phyloP scores from a whole-genome alignment of 2,797 vertebrate genomes.

The Esox masquinongy region DNA sequence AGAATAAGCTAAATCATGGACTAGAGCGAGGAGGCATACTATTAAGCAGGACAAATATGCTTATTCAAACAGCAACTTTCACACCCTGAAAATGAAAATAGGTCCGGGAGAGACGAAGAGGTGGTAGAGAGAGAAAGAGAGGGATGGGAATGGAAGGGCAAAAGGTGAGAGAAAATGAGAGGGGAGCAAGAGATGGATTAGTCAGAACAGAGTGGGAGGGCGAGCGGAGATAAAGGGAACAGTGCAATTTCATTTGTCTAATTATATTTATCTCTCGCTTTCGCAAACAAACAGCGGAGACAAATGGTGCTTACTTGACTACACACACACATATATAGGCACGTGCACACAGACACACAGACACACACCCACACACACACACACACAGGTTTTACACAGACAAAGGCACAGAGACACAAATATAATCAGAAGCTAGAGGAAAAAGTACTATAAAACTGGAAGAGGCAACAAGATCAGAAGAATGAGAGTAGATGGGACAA shows the following conservation, averaged over 20 bases:
- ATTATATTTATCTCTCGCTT: conserved; percentile 72
- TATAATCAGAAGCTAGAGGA: conserved; percentile 7
- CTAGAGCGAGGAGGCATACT: conserved; percentile 68
- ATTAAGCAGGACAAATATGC: conserved; percentile 82
- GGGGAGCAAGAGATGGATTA: conserved; percentile 64
- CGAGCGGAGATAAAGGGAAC: conserved; percentile 62
- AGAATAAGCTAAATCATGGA: conserved; percentile 71
- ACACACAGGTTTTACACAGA: conserved; percentile 1
- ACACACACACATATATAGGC: conserved; percentile 9
- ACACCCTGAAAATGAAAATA: conserved; percentile 62
- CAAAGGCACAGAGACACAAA: neutral
- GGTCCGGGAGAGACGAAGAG: conserved; percentile 37
- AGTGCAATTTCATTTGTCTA: conserved; percentile 74
- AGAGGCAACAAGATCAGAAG: conserved; percentile 8
- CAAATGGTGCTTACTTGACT: conserved; percentile 57
- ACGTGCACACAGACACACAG: conserved; percentile 30
- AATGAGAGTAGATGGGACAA: neutral
- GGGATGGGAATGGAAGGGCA: conserved; percentile 18
- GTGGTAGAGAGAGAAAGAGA: conserved; percentile 27
- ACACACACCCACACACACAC: conserved; percentile 37
- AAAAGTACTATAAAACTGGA: conserved; percentile 32
- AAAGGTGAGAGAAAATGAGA: conserved; percentile 34
- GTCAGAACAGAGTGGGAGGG: conserved; percentile 46
- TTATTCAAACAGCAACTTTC: conserved; percentile 80
- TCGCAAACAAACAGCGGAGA: conserved; percentile 69